These are phyloP conservation scores for Callyntrura sp. DNA, from an alignment of 2,888 invertebrate species.

Conservation along the genomic window DNA sequence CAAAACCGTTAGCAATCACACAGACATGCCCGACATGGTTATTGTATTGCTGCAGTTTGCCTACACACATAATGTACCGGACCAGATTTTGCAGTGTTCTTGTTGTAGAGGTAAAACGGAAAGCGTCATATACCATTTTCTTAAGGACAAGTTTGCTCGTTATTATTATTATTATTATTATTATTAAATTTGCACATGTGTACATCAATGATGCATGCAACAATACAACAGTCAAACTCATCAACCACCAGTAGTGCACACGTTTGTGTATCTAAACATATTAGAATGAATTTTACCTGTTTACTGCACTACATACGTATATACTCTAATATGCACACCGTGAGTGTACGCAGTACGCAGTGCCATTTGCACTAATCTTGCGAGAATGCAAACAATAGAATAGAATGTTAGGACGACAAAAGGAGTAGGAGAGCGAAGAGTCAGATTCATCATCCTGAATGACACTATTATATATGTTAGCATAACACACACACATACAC, in stretches of 20 bases:
- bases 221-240: not conserved
- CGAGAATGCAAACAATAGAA: not conserved
- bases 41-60: conserved; percentile 41
- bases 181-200: not conserved
- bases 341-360: no score
- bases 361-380: conserved; percentile 6
- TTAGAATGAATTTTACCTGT: not conserved
- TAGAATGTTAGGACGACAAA: not conserved
- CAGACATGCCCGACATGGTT: not conserved
- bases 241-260: not conserved
- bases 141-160: not conserved
- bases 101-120: not conserved
- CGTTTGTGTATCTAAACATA: not conserved
- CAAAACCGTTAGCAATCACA: conserved; percentile 69
- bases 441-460: conserved; percentile 22
- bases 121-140: not conserved
- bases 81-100: not conserved
- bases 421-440: no score
- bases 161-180: not conserved
- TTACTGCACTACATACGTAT: not conserved
- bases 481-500: conserved; percentile 13
- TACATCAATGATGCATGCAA: not conserved
- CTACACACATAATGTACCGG: conserved; percentile 4
- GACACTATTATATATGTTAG: conserved; percentile 24
- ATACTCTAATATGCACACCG: not conserved